Percentiles rank a stretch among this genome's conserved stretches.
These are phyloP conservation scores for Champsocephalus esox DNA, from an alignment of 2,797 vertebrate genomes.

Conservation along the genomic window DNA sequence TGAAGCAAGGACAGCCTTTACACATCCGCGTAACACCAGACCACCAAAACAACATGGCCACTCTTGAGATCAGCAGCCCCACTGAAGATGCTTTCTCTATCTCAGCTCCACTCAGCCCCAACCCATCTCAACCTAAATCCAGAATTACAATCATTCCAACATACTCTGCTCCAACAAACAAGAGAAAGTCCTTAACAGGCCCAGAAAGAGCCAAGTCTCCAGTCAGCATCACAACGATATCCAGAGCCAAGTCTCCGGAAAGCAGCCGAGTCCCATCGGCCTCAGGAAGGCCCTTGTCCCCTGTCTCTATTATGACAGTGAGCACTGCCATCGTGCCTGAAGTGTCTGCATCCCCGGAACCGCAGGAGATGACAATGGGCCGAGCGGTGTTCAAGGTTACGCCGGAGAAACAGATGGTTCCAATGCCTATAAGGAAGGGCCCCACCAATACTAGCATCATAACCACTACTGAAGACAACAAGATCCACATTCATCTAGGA, in stretches of 20 bases:
- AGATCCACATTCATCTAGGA: conserved; percentile 96
- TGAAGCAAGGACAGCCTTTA: conserved; percentile 95
- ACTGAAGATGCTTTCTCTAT: conserved; percentile 92
- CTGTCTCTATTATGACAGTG: conserved; percentile 93
- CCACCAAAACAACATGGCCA: conserved; percentile 92
- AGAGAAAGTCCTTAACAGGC: conserved; percentile 81
- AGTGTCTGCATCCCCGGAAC: conserved; percentile 85
- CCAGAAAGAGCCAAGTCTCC: conserved; percentile 93
- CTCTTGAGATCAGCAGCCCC: conserved; percentile 93
- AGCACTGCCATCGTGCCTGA: conserved; percentile 88
- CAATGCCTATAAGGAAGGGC: conserved; percentile 89
- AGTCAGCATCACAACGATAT: conserved; percentile 94
- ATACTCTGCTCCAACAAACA: conserved; percentile 84
- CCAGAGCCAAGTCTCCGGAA: conserved; percentile 92
- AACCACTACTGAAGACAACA: conserved; percentile 95
- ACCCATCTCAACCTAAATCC: conserved; percentile 91
- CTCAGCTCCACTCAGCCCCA: conserved; percentile 90
- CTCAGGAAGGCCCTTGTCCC: conserved; percentile 88
- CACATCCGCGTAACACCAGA: conserved; percentile 96
- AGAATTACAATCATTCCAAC: conserved; percentile 96
- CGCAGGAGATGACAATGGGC: conserved; percentile 93
- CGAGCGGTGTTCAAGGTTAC: conserved; percentile 96
- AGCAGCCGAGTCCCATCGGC: conserved; percentile 67
- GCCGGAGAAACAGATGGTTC: conserved; percentile 95
- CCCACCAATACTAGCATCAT: conserved; percentile 91